Evolutionary conservation across 35 echinoderm and acorn worm genomes (phyloP), one percentile per base, ranked within the genome.

Genomic region (Stichopus chloronotus): DNA sequence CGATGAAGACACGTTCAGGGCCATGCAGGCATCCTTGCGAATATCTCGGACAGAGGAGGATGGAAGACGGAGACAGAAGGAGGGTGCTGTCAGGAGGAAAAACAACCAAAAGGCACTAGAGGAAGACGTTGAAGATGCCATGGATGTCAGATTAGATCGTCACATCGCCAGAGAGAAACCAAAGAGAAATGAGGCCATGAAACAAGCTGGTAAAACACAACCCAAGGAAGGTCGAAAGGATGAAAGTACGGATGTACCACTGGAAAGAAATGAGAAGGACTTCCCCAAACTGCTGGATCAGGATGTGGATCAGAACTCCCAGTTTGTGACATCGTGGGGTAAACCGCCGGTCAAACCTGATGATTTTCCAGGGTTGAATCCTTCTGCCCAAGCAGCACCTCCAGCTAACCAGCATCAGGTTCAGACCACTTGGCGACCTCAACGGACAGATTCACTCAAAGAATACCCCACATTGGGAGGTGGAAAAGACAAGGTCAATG

Each of bases 11-110:
- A 90, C 92, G 14, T 68, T 59, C 17, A 95, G 78, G 55, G 96
- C 94, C 7, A 58, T 97, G 53, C 84, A 95, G 53, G 96, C 96
- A 90, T 97, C 96, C 23, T 5, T 97, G 63, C 84, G 92, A 54
- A 81, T 93, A 20, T 79, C 63, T 0, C 59, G 61, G 54, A 52
- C 25, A 20, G 95, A 96, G 56, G 88, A 57, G 52, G 58, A 63
- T 5, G 53, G 71, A 19, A 78, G 56, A 23, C 12, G 79, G 12
- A 54, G 91, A 9, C 82, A 78, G 21, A 57, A 78, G 6, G 87
- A 91, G 59, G 58, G 56, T 14, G 60, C 80, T 22, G 54, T 63
- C 8, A 58, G 80, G 93, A 81, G 63, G 17, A 93, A 78, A 86
- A 81, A 90, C 9, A 58, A 30, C 80, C 24, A 30, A n/a, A 83